Base-by-base conservation (phyloP, 2,113 vertebrate species). In the Nymphicus hollandicus region DNA sequence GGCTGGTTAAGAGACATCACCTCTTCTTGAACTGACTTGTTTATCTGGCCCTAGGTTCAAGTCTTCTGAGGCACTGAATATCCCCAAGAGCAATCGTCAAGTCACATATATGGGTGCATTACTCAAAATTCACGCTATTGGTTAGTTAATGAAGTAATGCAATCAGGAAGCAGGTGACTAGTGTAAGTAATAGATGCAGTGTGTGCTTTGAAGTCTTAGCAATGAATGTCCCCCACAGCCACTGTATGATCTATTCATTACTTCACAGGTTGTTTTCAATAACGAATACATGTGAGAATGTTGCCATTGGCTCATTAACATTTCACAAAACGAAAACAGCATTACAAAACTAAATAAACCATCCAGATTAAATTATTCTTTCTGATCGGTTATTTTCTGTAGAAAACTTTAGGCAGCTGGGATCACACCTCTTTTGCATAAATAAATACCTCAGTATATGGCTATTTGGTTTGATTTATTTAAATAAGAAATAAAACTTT, bases 11-110 rank as follows among this genome's bases (percentile, higher is more conserved):
- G 37, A 33, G 18, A 60, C n/a, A 64, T 31, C 35, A 29, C 35
- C 37, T 93, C 50, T 95, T 60, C 47, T 91, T 47, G 70, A 94
- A 49, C 20, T 1, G 9, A 12, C 20, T 68, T 88, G 60, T 91
- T 95, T 93, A 43, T 88, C 69, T 91, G 56, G 68, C 72, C 43
- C 39, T 78, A 17, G 39, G n/a, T 93, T 96, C 86, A 95, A 93
- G 61, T 68, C 55, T 87, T 81, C 44, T 29, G 49, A 92, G 49
- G 28, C 31, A 61, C 37, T 44, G 17, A 89, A 69, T 76, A 82
- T 70, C 49, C 79, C 69, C 47, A 24, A 92, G 44, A 90, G 18
- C 37, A 87, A 5, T 28, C 58, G 72, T 33, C 44, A 63, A 39
- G 46, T 35, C 53, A 56, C 58, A 5, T 39, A 46, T 11, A 27